Evolutionary conservation across 2,888 invertebrate species (phyloP).

Genomic region (Pristionchus fissidentatus): DNA sequence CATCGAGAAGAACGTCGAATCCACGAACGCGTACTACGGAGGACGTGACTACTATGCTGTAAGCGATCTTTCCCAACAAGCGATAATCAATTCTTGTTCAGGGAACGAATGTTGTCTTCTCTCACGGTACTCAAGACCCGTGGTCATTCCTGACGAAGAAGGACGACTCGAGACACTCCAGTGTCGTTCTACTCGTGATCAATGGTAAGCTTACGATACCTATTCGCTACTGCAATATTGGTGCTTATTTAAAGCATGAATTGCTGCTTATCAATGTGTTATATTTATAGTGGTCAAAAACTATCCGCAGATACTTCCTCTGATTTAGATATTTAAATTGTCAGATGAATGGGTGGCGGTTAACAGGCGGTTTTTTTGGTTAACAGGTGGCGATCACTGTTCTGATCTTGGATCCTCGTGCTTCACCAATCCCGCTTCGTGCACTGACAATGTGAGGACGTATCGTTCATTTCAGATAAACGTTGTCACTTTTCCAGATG

Average conservation of each 20-base stretch:
- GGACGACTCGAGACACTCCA: not conserved
- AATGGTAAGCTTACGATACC: not conserved
- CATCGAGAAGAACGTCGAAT: not conserved
- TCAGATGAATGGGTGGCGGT: not conserved
- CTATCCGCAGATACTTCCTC: too few relatives aligned
- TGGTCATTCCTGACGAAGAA: slow-evolving; percentile 25
- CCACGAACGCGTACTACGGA: slow-evolving; percentile 43
- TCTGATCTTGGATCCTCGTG: not conserved
- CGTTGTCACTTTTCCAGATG: not conserved
- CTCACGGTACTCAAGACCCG: slow-evolving; percentile 40
- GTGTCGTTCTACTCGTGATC: not conserved
- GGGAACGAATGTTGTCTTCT: slow-evolving; percentile 53
- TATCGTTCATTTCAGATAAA: not conserved
- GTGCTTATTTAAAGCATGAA: too few relatives aligned
- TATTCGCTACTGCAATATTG: not conserved
- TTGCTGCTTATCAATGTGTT: too few relatives aligned
- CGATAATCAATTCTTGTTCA: not conserved
- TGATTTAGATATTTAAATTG: not conserved
- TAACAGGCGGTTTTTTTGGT: not conserved
- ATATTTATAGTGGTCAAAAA: too few relatives aligned
- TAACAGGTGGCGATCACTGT: not conserved
- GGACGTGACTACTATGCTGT: slow-evolving; percentile 32
- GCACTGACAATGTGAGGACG: not conserved
- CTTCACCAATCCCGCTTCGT: not conserved
- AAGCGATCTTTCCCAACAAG: not conserved